phyloP scores from a whole-genome alignment of 23 tunicate genomes.

The Oikopleura dioica region DNA sequence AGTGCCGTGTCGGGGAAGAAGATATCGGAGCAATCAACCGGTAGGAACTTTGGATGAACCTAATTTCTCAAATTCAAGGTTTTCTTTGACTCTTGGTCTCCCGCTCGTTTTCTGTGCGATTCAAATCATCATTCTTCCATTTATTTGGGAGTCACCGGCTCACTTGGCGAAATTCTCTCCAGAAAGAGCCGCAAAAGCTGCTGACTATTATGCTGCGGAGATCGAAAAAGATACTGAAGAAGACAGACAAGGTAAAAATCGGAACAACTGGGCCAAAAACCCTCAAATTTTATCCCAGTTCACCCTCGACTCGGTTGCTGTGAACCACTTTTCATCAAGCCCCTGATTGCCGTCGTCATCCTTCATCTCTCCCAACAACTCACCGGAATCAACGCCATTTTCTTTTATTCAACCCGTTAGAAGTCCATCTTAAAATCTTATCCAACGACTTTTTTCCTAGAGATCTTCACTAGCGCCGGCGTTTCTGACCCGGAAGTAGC shows the following conservation, averaged over 20 bases:
- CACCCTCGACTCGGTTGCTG: not conserved
- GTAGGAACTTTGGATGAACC: too few relatives aligned
- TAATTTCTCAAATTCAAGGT: too few relatives aligned
- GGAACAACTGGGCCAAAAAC: too few relatives aligned
- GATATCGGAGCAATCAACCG: too few relatives aligned
- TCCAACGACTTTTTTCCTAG: too few relatives aligned
- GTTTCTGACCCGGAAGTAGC: slow-evolving; percentile 16
- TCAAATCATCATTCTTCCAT: slow-evolving; percentile 43
- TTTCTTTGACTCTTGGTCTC: slow-evolving; percentile 11
- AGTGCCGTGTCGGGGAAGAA: too few relatives aligned
- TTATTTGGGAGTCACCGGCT: slow-evolving; percentile 86
- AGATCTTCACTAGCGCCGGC: slow-evolving; percentile 33
- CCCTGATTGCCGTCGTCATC: slow-evolving; percentile 26
- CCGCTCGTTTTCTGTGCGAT: slow-evolving; percentile 33
- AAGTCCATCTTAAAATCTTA: too few relatives aligned
- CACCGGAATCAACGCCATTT: slow-evolving; percentile 91
- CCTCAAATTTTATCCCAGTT: too few relatives aligned
- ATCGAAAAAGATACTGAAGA: slow-evolving; percentile 20
- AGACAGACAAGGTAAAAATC: slow-evolving; percentile 1
- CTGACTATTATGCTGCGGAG: not conserved
- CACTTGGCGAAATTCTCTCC: slow-evolving; percentile 22
- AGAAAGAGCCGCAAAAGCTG: slow-evolving; percentile 5
- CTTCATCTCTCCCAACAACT: slow-evolving; percentile 72
- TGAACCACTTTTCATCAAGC: slow-evolving; percentile 16
- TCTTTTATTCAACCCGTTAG: slow-evolving; percentile 70